These are phyloP conservation scores for Chloropsis hardwickii DNA, from an alignment of 2,113 vertebrate species.

Conservation along the genomic window DNA sequence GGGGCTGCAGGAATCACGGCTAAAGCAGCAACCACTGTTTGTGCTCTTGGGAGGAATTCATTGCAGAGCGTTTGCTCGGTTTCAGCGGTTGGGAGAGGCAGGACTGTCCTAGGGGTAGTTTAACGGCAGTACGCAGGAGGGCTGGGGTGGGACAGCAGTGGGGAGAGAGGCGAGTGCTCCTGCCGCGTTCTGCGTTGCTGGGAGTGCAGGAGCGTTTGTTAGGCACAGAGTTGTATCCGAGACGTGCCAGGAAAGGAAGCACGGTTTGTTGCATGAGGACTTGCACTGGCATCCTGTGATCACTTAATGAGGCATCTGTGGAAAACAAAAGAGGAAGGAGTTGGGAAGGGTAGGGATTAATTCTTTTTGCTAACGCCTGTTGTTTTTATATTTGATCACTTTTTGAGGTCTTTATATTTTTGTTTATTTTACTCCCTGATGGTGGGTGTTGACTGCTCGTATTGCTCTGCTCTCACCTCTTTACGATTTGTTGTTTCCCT, in stretches of 20 bases:
- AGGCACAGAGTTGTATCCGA: not conserved
- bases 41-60: not conserved
- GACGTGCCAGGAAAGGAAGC: not conserved
- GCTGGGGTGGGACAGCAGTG: not conserved
- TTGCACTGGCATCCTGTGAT: not conserved
- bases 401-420: not conserved
- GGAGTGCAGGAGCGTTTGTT: not conserved
- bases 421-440: not conserved
- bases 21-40: not conserved
- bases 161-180: not conserved
- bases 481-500: not conserved
- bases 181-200: not conserved
- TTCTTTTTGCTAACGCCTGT: not conserved
- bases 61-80: not conserved
- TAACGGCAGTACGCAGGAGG: not conserved
- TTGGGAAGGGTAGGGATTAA: not conserved
- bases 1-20: not conserved
- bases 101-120: not conserved
- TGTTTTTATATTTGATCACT: not conserved
- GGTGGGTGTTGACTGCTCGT: not conserved
- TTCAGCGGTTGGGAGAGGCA: not conserved
- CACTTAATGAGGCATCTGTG: not conserved
- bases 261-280: accelerated
- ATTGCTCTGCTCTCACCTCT: not conserved
- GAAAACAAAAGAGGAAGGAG: not conserved